phyloP scores from a whole-genome alignment of 2,888 invertebrate genomes.

The Cloeon dipterum region DNA sequence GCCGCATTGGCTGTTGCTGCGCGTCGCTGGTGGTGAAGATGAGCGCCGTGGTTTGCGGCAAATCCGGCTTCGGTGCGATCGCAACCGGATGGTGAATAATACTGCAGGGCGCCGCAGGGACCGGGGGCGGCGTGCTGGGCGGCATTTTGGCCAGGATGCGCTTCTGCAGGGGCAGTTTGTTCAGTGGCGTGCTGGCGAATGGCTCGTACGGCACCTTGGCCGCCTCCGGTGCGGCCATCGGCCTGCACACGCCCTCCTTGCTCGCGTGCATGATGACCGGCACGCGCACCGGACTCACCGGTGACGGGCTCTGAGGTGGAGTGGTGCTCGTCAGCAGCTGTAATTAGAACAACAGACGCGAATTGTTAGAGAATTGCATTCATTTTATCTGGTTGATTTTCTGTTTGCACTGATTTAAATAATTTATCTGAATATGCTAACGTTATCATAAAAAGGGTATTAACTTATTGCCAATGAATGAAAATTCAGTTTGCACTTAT shows the following conservation, averaged over 20 bases:
- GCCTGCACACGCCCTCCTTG: constrained; percentile 48
- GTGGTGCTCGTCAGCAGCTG: constrained; percentile 15
- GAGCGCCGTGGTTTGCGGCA: constrained; percentile 1
- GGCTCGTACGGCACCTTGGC: too few species aligned
- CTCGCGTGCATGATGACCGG: constrained; percentile 75
- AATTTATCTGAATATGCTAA: neutral
- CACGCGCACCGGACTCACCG: constrained; percentile 19
- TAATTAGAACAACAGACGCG: constrained; percentile 9
- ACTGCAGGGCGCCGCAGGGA: too few species aligned
- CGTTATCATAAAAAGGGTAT: too few species aligned
- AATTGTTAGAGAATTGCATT: neutral
- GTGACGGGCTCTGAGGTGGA: constrained; percentile 15
- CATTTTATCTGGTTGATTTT: neutral
- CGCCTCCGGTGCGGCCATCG: constrained; percentile 7
- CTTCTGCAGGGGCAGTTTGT: neutral
- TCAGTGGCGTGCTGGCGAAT: too few species aligned
- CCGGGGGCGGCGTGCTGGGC: too few species aligned
- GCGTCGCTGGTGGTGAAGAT: neutral
- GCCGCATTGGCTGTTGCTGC: neutral
- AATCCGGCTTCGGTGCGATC: constrained; percentile 13
- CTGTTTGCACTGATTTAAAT: neutral
- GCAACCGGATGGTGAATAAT: constrained; percentile 9
- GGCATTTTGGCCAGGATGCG: neutral
- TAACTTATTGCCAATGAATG: too few species aligned
- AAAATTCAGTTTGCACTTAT: too few species aligned